Percentiles rank a stretch among this genome's conserved stretches.
Evolutionary conservation across 2,113 vertebrate genomes (phyloP).

Genomic region (Vulpes lagopus): DNA sequence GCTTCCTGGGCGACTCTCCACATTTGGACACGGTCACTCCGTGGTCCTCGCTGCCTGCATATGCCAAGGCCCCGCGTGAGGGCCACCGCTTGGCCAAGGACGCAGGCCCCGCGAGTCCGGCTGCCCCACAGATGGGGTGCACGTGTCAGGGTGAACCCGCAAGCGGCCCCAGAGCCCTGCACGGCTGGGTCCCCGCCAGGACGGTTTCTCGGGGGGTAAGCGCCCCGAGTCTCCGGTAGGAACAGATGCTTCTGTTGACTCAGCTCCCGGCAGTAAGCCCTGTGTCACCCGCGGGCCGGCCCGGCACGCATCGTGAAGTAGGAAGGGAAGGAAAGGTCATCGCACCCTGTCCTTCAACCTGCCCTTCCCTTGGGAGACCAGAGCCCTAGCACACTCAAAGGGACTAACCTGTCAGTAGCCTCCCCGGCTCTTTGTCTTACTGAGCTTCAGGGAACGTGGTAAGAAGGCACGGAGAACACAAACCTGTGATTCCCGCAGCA

Average conservation of each 20-base stretch:
- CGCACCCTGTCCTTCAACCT: not conserved
- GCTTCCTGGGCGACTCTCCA: no score
- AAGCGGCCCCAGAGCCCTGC: no score
- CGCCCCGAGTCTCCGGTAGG: not conserved
- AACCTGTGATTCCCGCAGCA: slow-evolving; percentile 41
- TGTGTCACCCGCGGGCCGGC: not conserved
- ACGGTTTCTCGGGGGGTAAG: not conserved
- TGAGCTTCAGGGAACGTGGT: not conserved
- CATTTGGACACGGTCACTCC: not conserved
- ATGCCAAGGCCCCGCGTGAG: not conserved
- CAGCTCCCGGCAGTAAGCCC: not conserved
- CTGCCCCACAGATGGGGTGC: not conserved
- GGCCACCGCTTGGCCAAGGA: not conserved
- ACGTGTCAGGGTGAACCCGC: not conserved
- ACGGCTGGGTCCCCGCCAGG: not conserved
- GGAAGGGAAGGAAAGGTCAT: not conserved
- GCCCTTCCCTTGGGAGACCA: slow-evolving; percentile 19
- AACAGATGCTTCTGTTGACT: not conserved
- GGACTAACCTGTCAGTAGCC: slow-evolving; percentile 51
- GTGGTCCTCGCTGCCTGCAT: not conserved
- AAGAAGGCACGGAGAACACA: slow-evolving; percentile 31
- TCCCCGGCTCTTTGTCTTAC: slow-evolving; percentile 52
- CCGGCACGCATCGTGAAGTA: not conserved
- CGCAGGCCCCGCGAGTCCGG: not conserved
- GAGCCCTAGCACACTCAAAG: slow-evolving; percentile 23